Conservation (phyloP, 2,113 vertebrate species). For the Tenebrosternarchus preto region DNA sequence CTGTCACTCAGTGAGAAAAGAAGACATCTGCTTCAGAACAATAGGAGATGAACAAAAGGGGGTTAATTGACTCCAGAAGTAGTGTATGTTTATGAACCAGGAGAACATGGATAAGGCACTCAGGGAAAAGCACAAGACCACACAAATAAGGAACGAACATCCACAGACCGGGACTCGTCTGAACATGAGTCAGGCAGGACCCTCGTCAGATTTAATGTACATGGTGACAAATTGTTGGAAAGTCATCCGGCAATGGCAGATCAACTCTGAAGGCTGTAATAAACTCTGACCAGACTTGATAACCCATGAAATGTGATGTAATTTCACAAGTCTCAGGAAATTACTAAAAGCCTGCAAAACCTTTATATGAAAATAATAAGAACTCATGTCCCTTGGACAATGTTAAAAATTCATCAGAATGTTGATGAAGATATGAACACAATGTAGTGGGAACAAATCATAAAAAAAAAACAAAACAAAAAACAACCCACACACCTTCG, state of each 20-base stretch:
- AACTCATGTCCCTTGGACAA: too few species aligned
- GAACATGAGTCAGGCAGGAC: not conserved
- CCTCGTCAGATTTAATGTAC: not conserved
- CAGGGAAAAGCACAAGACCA: slow-evolving; percentile 13
- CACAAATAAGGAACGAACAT: slow-evolving; percentile 19
- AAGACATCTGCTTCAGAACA: slow-evolving; percentile 53
- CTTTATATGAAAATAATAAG: too few species aligned
- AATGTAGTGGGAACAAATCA: not conserved
- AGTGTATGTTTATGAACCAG: slow-evolving; percentile 27
- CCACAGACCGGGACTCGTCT: not conserved
- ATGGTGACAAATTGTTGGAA: slow-evolving; percentile 7
- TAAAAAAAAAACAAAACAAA: not conserved
- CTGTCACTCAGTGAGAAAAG: slow-evolving; percentile 48
- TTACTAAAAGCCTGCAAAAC: too few species aligned
- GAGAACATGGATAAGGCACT: slow-evolving; percentile 26
- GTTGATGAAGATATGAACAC: not conserved
- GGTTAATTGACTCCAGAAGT: slow-evolving; percentile 40
- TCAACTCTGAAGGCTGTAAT: not conserved
- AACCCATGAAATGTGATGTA: not conserved
- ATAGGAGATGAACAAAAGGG: slow-evolving; percentile 41
- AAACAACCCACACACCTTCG: not conserved
- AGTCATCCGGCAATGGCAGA: not conserved
- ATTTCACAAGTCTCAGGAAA: too few species aligned
- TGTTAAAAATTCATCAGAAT: too few species aligned
- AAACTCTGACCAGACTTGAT: not conserved